Evolutionary conservation across 1,140 invertebrate genomes (phyloP), one percentile per base, ranked within the genome.

Genomic region (Drosophila lini): DNA sequence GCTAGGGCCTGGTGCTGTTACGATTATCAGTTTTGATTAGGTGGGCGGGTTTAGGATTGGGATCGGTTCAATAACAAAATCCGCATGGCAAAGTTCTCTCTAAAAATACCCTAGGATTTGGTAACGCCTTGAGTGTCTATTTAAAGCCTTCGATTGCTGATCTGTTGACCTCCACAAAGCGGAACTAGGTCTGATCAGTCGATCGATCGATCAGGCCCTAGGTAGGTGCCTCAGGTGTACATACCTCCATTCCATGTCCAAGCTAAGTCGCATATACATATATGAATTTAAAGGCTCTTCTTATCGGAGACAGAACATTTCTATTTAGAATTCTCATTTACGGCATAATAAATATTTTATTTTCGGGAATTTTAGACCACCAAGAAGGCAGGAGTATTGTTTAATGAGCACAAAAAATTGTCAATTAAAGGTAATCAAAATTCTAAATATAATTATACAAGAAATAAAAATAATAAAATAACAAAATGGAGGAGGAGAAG

Each of bases 51-150:
- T 28, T 53, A 64, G 64, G 31, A 28, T 55, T 22, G 13, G 1
- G 1, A 8, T n/a, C 25, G 13, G 36, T 59, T 62, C 32, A 62
- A 78, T 38, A 86, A 78, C 73, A 52, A 68, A 77, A 38, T 76
- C 60, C 34, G 50, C 44, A 50, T 42, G 55, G 50, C 59, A 78
- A 78, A 74, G 62, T 52, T 47, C 55, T 28, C 44, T 73, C 80
- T 83, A 83, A 77, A 83, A 84, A 83, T 83, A 84, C 62, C n/a
- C 41, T 9, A 4, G 45, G 32, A 40, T 57, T 53, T 28, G 40
- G 25, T 64, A 38, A 60, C 41, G 13, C 48, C 42, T 11, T 53
- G 47, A 10, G 8, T 41, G 28, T 53, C 36, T 81, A 81, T 78
- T 67, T 57, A 69, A 74, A 79, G 36, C n/a, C 44, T 10, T 48